Evolutionary conservation across 2,888 invertebrate genomes (phyloP).

Genomic region (Melanargia galathea): DNA sequence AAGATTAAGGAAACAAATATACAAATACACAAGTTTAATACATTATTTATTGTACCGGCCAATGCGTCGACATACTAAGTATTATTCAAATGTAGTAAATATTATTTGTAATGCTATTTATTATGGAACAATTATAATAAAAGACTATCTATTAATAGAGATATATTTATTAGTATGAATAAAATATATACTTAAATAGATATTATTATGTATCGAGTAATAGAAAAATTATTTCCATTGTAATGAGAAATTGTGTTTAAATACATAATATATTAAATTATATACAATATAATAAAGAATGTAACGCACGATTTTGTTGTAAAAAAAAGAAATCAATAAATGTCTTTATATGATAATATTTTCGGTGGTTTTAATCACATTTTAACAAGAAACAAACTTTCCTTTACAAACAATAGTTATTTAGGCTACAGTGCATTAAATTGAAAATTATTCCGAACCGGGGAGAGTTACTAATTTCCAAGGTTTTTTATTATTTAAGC

Average conservation of each 20-base stretch:
- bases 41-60: neutral
- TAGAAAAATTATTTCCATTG: slow-evolving; percentile 17
- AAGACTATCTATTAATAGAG: slow-evolving; percentile 30
- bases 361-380: slow-evolving; percentile 5
- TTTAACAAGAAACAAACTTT: too few relatives aligned
- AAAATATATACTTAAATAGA: neutral
- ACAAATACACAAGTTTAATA: neutral
- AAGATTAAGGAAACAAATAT: neutral
- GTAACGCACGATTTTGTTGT: slow-evolving; percentile 37
- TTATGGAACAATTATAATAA: slow-evolving; percentile 34
- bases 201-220: neutral
- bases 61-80: neutral
- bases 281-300: slow-evolving; percentile 24
- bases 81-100: slow-evolving; percentile 21
- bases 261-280: slow-evolving; percentile 31
- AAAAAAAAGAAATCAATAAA: slow-evolving; percentile 34
- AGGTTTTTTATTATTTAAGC: too few relatives aligned
- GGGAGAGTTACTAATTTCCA: too few relatives aligned
- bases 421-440: too few relatives aligned
- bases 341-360: slow-evolving; percentile 31
- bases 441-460: too few relatives aligned
- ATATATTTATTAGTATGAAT: neutral
- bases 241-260: slow-evolving; percentile 47
- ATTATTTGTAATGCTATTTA: neutral
- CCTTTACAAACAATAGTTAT: too few relatives aligned